Conservation (phyloP, 2,113 vertebrate species). For the Crotophaga sulcirostris region DNA sequence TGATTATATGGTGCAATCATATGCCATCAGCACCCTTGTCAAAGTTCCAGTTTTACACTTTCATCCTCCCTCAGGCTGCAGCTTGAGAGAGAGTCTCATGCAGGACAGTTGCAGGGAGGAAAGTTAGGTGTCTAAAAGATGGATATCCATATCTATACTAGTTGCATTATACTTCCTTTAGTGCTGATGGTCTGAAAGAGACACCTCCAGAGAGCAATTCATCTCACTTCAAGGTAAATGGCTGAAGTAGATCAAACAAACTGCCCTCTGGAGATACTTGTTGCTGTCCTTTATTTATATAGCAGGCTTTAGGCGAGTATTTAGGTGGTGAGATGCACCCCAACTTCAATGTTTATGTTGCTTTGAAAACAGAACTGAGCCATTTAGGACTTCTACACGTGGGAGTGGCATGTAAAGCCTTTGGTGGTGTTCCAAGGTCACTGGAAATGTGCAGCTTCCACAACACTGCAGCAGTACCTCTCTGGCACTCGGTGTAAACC, state of each 20-base stretch:
- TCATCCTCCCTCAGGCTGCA: not conserved
- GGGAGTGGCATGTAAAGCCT: not conserved
- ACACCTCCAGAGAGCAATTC: not conserved
- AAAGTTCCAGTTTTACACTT: not conserved
- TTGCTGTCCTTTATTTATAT: not conserved
- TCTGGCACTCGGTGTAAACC: not conserved
- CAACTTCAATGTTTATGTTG: rapidly evolving
- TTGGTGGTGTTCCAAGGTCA: not conserved
- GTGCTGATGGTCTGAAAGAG: not conserved
- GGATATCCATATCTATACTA: not conserved
- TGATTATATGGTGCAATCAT: not conserved
- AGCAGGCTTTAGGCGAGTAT: not conserved
- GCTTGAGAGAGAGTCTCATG: not conserved
- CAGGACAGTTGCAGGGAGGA: not conserved
- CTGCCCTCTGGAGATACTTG: not conserved
- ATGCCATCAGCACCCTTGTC: not conserved
- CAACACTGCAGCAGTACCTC: not conserved
- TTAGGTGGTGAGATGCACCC: not conserved
- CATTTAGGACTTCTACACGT: rapidly evolving
- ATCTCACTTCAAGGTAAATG: not conserved
- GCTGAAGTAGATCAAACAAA: not conserved
- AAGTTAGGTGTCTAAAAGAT: not conserved
- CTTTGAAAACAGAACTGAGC: not conserved
- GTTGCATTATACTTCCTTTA: not conserved
- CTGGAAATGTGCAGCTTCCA: not conserved